Evolutionary conservation across 1,140 invertebrate species (phyloP).

Genomic region (Leptinotarsa lineolata): DNA sequence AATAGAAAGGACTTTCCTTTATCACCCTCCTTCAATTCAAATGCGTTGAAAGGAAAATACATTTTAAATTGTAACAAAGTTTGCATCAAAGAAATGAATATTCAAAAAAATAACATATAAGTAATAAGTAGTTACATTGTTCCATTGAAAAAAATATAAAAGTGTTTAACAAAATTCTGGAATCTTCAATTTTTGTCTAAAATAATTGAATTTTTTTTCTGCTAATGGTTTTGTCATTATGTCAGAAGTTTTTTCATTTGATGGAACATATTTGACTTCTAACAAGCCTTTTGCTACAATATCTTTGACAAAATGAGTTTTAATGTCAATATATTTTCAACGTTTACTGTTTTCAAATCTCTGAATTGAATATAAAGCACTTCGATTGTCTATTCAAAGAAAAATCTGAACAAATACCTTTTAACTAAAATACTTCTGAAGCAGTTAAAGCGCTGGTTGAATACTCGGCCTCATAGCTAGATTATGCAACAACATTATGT

Average conservation of each 20-base stretch:
- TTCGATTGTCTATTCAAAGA: background rate
- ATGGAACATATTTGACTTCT: background rate
- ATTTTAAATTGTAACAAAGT: no score
- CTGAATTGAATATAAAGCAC: background rate
- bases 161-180: background rate
- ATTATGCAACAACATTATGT: background rate
- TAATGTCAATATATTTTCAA: background rate
- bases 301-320: background rate
- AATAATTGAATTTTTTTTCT: background rate
- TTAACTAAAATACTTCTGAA: background rate
- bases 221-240: no score
- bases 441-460: background rate
- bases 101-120: no score
- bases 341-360: background rate
- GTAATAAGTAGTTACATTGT: no score
- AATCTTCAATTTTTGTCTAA: background rate
- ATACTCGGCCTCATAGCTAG: background rate
- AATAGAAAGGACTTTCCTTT: no score
- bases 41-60: no score
- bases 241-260: background rate
- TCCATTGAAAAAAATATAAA: no score
- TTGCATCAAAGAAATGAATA: no score
- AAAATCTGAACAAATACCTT: conserved; percentile 5
- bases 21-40: no score
- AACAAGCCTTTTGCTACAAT: background rate